Base-by-base conservation (phyloP, 2,888 invertebrate species). In the Thumatha senex region DNA sequence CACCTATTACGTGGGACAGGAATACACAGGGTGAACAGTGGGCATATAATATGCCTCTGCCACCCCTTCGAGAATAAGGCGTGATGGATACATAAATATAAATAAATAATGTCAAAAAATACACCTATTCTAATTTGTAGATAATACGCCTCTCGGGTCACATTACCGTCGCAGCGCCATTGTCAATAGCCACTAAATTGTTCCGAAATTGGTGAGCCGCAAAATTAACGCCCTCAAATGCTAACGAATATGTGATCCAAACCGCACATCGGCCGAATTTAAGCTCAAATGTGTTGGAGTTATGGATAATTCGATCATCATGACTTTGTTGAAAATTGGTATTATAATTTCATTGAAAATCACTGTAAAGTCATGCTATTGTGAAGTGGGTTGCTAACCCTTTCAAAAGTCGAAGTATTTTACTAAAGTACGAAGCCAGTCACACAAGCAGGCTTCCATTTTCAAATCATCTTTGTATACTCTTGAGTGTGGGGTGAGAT, bases 181-280 rank as follows among this genome's bases (percentile, higher is more conserved):
- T 56, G 58, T 60, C 54, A 56, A 54, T 56, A 45, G 33, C 50
- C 51, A 53, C 49, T 61, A 72, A 72, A 76, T 70, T 71, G 70
- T 62, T 44, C 70, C 55, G 51, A 71, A 73, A 63, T 75, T 67
- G 69, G 70, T 64, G 48, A 54, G 51, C 74, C 72, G 54, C 74
- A 71, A 68, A 72, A 76, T 76, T 69, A 72, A 74, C 63, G 63
- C 61, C 62, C 64, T 58, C 58, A 59, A 70, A 72, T 67, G 66
- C 70, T 73, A 75, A 75, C 72, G 75, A 70, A 74, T 72, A 59
- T 62, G 72, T 62, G 71, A 70, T 63, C 65, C 57, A 33, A 40
- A 47, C 61, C 62, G 53, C 57, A 51, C 51, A 44, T 53, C 48
- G 58, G 61, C 40, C 45, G 50, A 63, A 63, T 68, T 67, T 62